Evolutionary conservation across 2,888 invertebrate genomes (phyloP).

Genomic region (Sinotaia quadrata): DNA sequence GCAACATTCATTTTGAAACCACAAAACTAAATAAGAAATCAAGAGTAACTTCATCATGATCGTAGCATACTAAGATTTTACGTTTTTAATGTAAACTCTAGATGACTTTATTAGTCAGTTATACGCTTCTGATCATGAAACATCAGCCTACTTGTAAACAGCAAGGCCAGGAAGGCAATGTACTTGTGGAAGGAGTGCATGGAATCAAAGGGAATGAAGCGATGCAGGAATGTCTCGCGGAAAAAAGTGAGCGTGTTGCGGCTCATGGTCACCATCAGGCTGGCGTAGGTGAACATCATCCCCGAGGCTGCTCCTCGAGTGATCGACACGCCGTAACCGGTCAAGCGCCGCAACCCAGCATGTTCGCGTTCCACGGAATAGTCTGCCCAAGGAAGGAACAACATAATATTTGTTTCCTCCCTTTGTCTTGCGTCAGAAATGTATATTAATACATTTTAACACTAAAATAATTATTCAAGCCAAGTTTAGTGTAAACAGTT

Average conservation of each 20-base stretch:
- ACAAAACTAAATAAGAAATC: no score
- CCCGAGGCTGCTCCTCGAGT: slow-evolving; percentile 78
- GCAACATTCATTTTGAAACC: no score
- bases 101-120: no score
- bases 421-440: not conserved
- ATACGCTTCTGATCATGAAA: not conserved
- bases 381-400: slow-evolving; percentile 64
- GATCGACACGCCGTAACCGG: slow-evolving; percentile 77
- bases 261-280: slow-evolving; percentile 77
- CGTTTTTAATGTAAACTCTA: no score
- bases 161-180: slow-evolving; percentile 75
- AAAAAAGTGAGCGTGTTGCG: slow-evolving; percentile 75
- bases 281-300: slow-evolving; percentile 77
- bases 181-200: slow-evolving; percentile 77
- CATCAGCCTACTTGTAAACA: slow-evolving; percentile 74
- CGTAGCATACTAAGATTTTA: no score
- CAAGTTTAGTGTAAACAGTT: not conserved
- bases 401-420: not conserved
- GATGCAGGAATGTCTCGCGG: slow-evolving; percentile 75
- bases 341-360: slow-evolving; percentile 76
- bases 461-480: not conserved
- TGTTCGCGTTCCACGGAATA: slow-evolving; percentile 77
- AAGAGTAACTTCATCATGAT: no score
- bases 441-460: not conserved
- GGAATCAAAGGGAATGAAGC: slow-evolving; percentile 77